Conservation (phyloP, 1,140 invertebrate genomes). For the Musca domestica region DNA sequence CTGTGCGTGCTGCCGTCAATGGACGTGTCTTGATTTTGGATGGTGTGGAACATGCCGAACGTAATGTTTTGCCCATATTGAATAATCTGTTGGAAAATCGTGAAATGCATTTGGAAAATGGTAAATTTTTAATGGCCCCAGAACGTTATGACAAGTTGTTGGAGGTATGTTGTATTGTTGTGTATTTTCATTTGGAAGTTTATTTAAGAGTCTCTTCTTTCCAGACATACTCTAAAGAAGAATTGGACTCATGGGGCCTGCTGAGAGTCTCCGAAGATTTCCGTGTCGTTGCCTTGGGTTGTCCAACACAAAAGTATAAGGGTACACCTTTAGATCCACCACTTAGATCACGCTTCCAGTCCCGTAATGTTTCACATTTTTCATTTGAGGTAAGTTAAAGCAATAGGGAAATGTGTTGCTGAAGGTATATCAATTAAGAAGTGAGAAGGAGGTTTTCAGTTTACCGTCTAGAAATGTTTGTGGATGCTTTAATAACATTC, state of each 20-base stretch:
- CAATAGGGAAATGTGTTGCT: background rate
- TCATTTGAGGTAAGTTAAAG: slow-evolving; percentile 61
- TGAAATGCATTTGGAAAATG: slow-evolving; percentile 98
- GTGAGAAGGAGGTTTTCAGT: background rate
- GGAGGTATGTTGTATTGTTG: slow-evolving; percentile 59
- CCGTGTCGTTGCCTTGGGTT: slow-evolving; percentile 83
- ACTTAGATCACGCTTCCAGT: slow-evolving; percentile 91
- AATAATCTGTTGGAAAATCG: slow-evolving; percentile 98
- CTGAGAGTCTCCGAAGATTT: slow-evolving; percentile 90
- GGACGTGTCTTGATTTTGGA: slow-evolving; percentile 91
- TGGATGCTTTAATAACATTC: background rate
- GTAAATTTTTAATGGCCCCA: slow-evolving; percentile 85
- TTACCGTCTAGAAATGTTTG: background rate
- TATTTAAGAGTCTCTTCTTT: slow-evolving; percentile 29
- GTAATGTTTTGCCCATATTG: slow-evolving; percentile 95
- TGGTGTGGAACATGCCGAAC: slow-evolving; percentile 95
- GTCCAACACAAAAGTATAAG: slow-evolving; percentile 83
- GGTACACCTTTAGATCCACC: slow-evolving; percentile 96
- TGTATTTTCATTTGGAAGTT: background rate
- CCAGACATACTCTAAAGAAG: slow-evolving; percentile 73
- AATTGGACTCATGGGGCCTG: slow-evolving; percentile 82
- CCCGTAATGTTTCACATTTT: slow-evolving; percentile 71
- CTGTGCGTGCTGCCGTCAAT: slow-evolving; percentile 84
- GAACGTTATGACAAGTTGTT: slow-evolving; percentile 87
- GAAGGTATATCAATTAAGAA: background rate